These are phyloP conservation scores for Pantherophis guttatus DNA, from an alignment of 2,113 vertebrate genomes.

Conservation along the genomic window DNA sequence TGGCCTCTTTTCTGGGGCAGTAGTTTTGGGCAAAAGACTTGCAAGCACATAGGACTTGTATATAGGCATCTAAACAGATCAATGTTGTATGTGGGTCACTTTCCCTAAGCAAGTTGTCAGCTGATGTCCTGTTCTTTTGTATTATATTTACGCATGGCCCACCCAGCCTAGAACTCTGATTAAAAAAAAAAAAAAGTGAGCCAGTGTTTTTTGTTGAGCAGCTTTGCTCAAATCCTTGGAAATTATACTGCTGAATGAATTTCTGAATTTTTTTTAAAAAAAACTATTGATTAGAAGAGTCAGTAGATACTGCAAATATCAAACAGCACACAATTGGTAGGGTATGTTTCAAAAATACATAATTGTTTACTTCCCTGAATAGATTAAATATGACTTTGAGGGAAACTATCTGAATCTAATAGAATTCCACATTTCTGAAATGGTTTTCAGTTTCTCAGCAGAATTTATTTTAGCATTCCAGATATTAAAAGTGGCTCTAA, in stretches of 20 bases:
- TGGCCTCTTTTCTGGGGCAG: slow-evolving; percentile 91
- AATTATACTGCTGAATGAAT: background rate
- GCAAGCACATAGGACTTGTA: background rate
- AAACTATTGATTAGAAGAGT: background rate
- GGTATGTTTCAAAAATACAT: background rate
- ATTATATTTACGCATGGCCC: background rate
- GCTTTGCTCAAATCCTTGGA: background rate
- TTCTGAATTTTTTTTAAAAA: background rate
- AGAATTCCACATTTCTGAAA: background rate
- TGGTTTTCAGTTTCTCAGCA: accelerated
- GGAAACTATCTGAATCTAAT: background rate
- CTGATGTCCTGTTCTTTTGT: background rate
- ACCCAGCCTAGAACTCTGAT: background rate
- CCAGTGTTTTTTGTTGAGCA: background rate
- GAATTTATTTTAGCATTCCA: background rate
- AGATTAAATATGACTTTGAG: slow-evolving; percentile 22
- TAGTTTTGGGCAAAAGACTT: slow-evolving; percentile 43
- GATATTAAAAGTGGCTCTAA: background rate
- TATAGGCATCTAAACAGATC: background rate
- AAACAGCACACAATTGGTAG: background rate
- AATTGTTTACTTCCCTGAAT: slow-evolving; percentile 22
- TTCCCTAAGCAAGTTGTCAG: background rate
- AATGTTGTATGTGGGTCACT: background rate
- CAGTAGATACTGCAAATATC: slow-evolving; percentile 2
- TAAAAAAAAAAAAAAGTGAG: background rate